These are phyloP conservation scores for cat (Felis catus) DNA, from an alignment of 2,113 vertebrate species.

Conservation along the genomic window DNA sequence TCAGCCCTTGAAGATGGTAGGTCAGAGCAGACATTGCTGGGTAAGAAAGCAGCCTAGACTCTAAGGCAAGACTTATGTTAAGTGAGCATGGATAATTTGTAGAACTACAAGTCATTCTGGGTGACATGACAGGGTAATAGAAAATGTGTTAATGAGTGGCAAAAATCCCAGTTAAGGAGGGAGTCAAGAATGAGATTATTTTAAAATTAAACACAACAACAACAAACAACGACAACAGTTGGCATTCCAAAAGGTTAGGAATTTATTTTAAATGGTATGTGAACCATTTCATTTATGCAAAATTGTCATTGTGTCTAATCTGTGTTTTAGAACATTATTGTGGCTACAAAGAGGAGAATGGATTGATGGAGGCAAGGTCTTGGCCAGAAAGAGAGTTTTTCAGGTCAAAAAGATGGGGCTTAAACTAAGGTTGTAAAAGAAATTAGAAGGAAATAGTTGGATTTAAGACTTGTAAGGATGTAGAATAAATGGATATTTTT, in stretches of 20 bases:
- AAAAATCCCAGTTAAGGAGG: background rate
- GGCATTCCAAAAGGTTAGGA: background rate
- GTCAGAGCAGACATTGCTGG: background rate
- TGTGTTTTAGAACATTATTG: background rate
- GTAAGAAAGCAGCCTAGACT: background rate
- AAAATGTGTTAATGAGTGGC: background rate
- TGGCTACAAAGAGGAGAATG: background rate
- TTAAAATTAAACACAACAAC: background rate
- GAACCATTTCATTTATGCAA: background rate
- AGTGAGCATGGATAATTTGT: background rate
- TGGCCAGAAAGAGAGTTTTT: background rate
- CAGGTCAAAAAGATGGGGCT: background rate
- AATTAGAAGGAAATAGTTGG: background rate
- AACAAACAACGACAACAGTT: background rate
- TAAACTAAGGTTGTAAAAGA: background rate
- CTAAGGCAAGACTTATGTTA: background rate
- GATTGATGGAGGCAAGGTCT: background rate
- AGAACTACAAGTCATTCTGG: background rate
- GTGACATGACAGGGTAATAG: background rate
- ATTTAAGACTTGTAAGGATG: background rate
- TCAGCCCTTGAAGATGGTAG: background rate
- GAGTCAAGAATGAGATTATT: background rate
- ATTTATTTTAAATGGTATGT: background rate
- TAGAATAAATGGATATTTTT: background rate
- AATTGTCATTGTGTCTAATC: background rate